These are phyloP conservation scores for Drosophila ustulata DNA, from an alignment of 2,888 invertebrate genomes.

Conservation along the genomic window DNA sequence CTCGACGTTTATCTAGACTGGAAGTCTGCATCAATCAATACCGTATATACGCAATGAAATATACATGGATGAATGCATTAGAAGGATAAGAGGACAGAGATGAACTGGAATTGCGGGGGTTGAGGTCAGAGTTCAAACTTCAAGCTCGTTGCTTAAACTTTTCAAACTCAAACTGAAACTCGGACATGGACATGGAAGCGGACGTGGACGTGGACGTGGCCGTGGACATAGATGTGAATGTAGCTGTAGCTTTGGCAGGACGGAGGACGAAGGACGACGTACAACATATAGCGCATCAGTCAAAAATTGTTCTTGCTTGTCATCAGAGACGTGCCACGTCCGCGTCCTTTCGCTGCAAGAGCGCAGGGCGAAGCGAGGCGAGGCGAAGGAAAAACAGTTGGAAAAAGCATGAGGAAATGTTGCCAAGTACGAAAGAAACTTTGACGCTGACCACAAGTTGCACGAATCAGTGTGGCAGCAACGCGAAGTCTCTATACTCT, in stretches of 20 bases:
- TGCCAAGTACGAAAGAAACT: slow-evolving; percentile 52
- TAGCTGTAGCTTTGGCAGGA: slow-evolving; percentile 4
- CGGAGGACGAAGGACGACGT: slow-evolving; percentile 20
- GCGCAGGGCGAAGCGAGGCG: not conserved
- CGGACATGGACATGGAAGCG: slow-evolving; percentile 37
- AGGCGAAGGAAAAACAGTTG: not conserved
- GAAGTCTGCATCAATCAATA: slow-evolving; percentile 70
- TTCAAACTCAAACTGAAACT: slow-evolving; percentile 40
- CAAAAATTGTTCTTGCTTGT: slow-evolving; percentile 78
- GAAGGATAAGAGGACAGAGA: slow-evolving; percentile 25
- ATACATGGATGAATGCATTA: slow-evolving; percentile 58
- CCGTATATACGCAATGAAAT: slow-evolving; percentile 63
- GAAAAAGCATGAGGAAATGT: slow-evolving; percentile 51
- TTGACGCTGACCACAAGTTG: slow-evolving; percentile 50
- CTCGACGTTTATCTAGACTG: slow-evolving; percentile 28
- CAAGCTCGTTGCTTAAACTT: slow-evolving; percentile 63
- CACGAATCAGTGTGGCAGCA: slow-evolving; percentile 3
- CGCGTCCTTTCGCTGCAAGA: slow-evolving; percentile 24
- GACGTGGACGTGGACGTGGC: not conserved
- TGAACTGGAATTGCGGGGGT: slow-evolving; percentile 4
- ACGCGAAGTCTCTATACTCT: slow-evolving; percentile 28
- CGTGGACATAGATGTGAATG: not conserved
- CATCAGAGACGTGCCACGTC: slow-evolving; percentile 74
- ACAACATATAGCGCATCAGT: slow-evolving; percentile 78
- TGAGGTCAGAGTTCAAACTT: slow-evolving; percentile 59